Percentiles rank a stretch among this genome's conserved stretches.
Conservation (phyloP, 2,888 invertebrate species). For the Leptopilina myrica region DNA sequence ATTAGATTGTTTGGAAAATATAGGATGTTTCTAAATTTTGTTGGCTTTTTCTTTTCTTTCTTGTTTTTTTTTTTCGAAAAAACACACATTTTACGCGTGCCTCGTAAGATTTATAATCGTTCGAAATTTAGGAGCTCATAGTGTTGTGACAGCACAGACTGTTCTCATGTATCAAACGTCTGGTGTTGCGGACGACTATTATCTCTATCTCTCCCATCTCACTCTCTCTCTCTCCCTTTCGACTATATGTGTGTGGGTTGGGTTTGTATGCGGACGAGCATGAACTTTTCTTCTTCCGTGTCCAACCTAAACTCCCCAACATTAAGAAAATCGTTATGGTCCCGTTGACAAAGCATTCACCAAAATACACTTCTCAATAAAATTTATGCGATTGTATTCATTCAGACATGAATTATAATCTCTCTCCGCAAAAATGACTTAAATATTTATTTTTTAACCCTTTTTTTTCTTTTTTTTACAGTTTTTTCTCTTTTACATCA, state of each 20-base stretch:
- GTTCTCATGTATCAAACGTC: constrained; percentile 61
- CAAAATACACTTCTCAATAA: not conserved
- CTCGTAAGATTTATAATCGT: constrained; percentile 63
- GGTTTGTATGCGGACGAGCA: constrained; percentile 46
- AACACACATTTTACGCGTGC: not conserved
- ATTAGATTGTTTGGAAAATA: not conserved
- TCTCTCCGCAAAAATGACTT: too few species aligned
- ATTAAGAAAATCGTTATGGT: constrained; percentile 23
- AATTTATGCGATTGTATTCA: constrained; percentile 22
- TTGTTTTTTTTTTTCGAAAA: not conserved
- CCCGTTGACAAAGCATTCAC: constrained; percentile 35
- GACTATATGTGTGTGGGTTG: constrained; percentile 9
- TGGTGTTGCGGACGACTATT: constrained; percentile 16
- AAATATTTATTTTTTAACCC: too few species aligned
- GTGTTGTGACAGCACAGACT: constrained; percentile 64
- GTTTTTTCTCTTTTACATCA: not conserved
- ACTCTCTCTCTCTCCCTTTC: not conserved
- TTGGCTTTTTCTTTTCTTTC: not conserved
- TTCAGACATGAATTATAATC: not conserved
- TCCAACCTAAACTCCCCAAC: not conserved
- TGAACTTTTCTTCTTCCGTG: constrained; percentile 42
- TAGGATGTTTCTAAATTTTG: constrained; percentile 3
- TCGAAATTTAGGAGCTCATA: constrained; percentile 63
- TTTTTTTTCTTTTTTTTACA: not conserved
- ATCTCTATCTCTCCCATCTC: not conserved